Conservation (phyloP, 92 coral and sea anemone species). For the Hydrozoanthus gracilis region DNA sequence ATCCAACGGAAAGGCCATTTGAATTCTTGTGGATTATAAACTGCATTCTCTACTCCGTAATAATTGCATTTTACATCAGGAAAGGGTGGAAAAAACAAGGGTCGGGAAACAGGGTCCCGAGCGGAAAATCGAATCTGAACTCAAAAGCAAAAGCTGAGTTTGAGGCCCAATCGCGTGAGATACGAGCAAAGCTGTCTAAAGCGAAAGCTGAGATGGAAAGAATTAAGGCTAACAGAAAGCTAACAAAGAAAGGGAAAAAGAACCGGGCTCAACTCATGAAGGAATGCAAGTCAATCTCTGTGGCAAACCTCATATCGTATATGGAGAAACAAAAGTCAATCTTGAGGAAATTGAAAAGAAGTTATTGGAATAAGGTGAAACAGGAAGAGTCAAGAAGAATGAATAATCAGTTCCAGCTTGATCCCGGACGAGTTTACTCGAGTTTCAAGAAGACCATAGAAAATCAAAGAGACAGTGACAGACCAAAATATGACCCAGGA, state of each 20-base stretch:
- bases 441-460: slow-evolving; percentile 38
- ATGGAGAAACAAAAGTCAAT: slow-evolving; percentile 35
- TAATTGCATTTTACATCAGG: slow-evolving; percentile 37
- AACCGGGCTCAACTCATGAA: slow-evolving; percentile 38
- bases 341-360: slow-evolving; percentile 42
- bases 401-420: slow-evolving; percentile 37
- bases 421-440: slow-evolving; percentile 43
- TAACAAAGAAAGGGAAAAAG: slow-evolving; percentile 39
- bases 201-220: slow-evolving; percentile 52
- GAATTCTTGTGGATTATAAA: slow-evolving; percentile 40
- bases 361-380: slow-evolving; percentile 25
- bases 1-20: slow-evolving; percentile 46
- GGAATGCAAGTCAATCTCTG: slow-evolving; percentile 42
- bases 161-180: slow-evolving; percentile 53
- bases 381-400: slow-evolving; percentile 30
- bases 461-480: slow-evolving; percentile 31
- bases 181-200: slow-evolving; percentile 48
- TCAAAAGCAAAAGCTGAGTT: slow-evolving; percentile 39
- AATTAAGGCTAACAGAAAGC: slow-evolving; percentile 29
- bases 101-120: background rate
- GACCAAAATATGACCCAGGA: slow-evolving; percentile 22
- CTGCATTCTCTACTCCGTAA: slow-evolving; percentile 45
- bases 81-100: slow-evolving; percentile 48
- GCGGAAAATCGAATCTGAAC: slow-evolving; percentile 14
- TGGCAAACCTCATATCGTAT: slow-evolving; percentile 29